Percentiles rank a stretch among this genome's conserved stretches.
These are phyloP conservation scores for Eufriesea mexicana DNA, from an alignment of 1,140 invertebrate genomes.

Conservation along the genomic window DNA sequence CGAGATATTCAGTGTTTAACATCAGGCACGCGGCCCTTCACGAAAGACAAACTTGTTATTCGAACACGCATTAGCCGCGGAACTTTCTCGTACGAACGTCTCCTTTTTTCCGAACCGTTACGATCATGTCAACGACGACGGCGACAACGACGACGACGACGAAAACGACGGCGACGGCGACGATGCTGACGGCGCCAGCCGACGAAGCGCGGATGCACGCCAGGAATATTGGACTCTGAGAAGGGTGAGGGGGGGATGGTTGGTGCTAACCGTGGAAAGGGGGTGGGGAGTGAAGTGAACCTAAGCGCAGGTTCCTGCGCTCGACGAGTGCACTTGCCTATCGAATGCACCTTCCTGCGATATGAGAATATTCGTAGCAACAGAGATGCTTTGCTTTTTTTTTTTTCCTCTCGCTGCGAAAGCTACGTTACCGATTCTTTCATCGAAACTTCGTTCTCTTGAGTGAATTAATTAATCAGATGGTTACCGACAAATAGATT, in stretches of 20 bases:
- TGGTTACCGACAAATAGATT: too few relatives aligned
- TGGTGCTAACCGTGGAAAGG: slow-evolving; percentile 7
- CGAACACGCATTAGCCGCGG: background rate
- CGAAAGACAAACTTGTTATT: background rate
- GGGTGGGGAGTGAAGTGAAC: slow-evolving; percentile 40
- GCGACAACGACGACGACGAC: slow-evolving; percentile 42
- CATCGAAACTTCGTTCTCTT: background rate
- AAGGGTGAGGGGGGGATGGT: slow-evolving; percentile 36
- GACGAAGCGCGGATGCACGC: slow-evolving; percentile 55
- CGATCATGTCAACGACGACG: slow-evolving; percentile 39
- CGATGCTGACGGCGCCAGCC: slow-evolving; percentile 56
- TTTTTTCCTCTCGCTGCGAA: background rate
- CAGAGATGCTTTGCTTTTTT: background rate
- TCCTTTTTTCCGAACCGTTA: slow-evolving; percentile 19
- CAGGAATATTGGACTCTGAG: slow-evolving; percentile 53
- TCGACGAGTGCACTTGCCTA: slow-evolving; percentile 27
- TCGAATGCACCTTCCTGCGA: slow-evolving; percentile 13
- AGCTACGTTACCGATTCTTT: background rate
- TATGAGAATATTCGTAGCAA: background rate
- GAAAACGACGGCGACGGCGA: slow-evolving; percentile 49
- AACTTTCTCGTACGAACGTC: background rate
- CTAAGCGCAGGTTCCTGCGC: slow-evolving; percentile 63
- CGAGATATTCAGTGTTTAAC: background rate
- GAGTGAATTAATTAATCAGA: too few relatives aligned
- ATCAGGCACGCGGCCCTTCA: background rate